Conservation (phyloP, 2,888 invertebrate species). For the Agrenia bidenticulata region DNA sequence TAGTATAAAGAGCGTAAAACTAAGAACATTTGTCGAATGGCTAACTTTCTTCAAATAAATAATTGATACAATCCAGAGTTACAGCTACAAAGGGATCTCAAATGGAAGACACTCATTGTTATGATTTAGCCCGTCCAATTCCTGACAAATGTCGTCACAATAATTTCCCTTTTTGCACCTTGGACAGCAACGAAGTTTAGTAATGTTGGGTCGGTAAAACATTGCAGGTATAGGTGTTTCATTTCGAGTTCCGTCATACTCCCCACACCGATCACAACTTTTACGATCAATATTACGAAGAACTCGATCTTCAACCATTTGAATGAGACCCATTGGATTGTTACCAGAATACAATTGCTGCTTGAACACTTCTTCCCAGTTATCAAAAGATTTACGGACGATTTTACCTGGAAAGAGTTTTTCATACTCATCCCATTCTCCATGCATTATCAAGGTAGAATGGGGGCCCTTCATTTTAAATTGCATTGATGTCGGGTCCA, state of each 20-base stretch:
- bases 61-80: too few species aligned
- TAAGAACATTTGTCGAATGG: too few species aligned
- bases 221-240: not conserved
- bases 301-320: too few species aligned
- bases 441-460: not conserved
- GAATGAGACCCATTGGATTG: too few species aligned
- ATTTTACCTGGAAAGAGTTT: not conserved
- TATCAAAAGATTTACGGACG: not conserved
- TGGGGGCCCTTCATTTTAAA: not conserved
- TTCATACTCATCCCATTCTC: slow-evolving; percentile 1
- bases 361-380: not conserved
- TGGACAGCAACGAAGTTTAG: not conserved
- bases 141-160: not conserved
- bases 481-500: slow-evolving; percentile 6
- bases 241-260: not conserved
- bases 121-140: not conserved
- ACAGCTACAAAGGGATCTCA: too few species aligned
- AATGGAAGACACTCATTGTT: too few species aligned
- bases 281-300: too few species aligned
- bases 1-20: too few species aligned
- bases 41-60: too few species aligned
- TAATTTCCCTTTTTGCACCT: not conserved
- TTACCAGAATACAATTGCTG: too few species aligned
- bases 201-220: not conserved
- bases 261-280: not conserved